Evolutionary conservation across 2,888 invertebrate species (phyloP).

Genomic region (Odontomyia ornata): DNA sequence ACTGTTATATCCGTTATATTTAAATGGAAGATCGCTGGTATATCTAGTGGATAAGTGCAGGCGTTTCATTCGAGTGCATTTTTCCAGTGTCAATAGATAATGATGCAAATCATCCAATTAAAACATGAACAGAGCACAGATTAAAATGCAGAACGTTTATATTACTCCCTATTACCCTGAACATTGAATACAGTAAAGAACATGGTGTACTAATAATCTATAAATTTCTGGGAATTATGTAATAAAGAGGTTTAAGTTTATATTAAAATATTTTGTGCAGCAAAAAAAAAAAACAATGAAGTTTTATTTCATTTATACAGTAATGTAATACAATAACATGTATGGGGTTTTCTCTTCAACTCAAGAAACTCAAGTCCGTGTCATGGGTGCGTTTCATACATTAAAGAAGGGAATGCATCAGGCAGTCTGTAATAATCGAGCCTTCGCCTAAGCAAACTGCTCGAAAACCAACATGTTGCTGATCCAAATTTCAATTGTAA

Average conservation of each 20-base stretch:
- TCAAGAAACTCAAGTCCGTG: no score
- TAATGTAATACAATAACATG: no score
- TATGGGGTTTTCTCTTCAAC: no score
- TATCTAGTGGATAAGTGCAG: neutral
- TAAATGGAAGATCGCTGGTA: neutral
- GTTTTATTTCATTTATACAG: no score
- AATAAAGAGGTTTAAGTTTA: conserved; percentile 84
- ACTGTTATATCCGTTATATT: conserved; percentile 18
- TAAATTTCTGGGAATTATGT: conserved; percentile 64
- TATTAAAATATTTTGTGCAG: conserved; percentile 87
- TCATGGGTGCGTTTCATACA: no score
- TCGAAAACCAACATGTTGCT: no score
- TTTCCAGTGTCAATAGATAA: conserved; percentile 12
- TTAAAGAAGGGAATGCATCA: no score
- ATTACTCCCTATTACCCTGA: conserved; percentile 21
- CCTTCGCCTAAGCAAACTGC: no score
- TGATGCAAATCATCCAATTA: neutral
- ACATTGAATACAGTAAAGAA: conserved; percentile 44
- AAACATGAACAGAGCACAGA: conserved; percentile 52
- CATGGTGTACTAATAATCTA: conserved; percentile 44
- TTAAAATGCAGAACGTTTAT: conserved; percentile 58
- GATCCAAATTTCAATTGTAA: no score
- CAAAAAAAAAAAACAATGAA: conserved; percentile 65
- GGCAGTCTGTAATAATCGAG: no score
- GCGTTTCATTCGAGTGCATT: neutral